Evolutionary conservation across 2,797 vertebrate species (phyloP), one percentile per base, ranked within the genome.

Genomic region (Pangasius sanitwongsei): DNA sequence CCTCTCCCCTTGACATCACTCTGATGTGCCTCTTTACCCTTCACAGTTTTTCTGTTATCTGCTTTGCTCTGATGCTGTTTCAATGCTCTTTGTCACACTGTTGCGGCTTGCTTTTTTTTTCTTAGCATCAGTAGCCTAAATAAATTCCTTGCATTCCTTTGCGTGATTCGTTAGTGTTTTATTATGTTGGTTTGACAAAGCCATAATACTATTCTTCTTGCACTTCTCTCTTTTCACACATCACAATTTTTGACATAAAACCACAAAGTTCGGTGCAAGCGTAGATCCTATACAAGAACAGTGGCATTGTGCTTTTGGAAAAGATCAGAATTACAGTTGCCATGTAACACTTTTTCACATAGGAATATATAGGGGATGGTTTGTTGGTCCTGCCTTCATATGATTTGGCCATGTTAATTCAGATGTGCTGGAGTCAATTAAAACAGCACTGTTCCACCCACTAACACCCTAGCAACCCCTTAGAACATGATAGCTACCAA

Each of bases 81-180:
- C 16, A 15, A n/a, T 63, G 55, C 8, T 72, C 20, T 55, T 74
- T 28, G 67, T n/a, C 34, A 31, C 65, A 34, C 16, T n/a, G 12
- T 63, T 82, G n/a, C 11, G 20, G 11, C 25, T 41, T 28, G 23
- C 57, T 84, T 50, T 18, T 50, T 48, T 8, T 50, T 67, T 67
- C 41, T 20, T 23, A 48, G 6, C 31, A 25, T 12, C 1, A 2
- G 9, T 53, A 85, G 48, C 48, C 83, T 70, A 85, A 55, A 85
- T 53, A 85, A 69, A 55, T 85, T 85, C 11, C 31, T 25, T 2
- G 50, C 65, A 55, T 85, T 85, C 83, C 16, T 85, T 37, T 70
- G 44, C 20, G 11, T 55, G 18, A 70, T 69, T 7, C 5, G 20
- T 34, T 77, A 12, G 9, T 11, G 15, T 31, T 50, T 67, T 50